Base-by-base conservation (phyloP, 2,888 invertebrate genomes). In the Pecten maximus region DNA sequence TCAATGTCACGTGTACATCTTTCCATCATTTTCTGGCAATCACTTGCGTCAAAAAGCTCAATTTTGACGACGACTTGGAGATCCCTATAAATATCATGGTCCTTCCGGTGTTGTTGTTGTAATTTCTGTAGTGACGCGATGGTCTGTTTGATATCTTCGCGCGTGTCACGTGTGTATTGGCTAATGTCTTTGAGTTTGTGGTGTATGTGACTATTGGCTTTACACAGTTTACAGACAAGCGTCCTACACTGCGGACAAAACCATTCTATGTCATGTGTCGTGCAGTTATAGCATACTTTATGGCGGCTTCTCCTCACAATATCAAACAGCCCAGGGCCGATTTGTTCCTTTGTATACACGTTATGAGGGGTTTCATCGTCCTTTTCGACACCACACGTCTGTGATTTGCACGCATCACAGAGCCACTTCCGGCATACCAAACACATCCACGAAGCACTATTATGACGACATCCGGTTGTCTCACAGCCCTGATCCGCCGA, bases 241-340 rank as follows among this genome's bases (percentile, higher is more conserved):
- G 10, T 35, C 12, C 35, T 74, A 35, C 74, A 74, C 28, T 74
- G 74, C 8, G 10, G 74, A 74, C 74, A 74, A 28, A 35, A 74
- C 74, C 74, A 74, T 15, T 35, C 74, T 35, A 74, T 35, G 1
- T 28, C 35, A 35, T 35, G 10, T 28, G 35, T 28, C 10, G 10
- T 28, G 23, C 23, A 23, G 23, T 10, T 35, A 35, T 35, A 35
- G 35, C 74, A 74, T 2, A 1, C 2, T 15, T 74, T 74, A 35
- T 74, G 74, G 3, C 74, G 74, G 15, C 74, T 35, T 74, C 74
- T 74, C 74, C 35, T 74, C 74, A 74, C 74, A 28, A 74, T 74
- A 35, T 74, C 74, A 74, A 74, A 74, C 28, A 74, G 35, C 10
- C 10, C 35, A 35, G 74, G 74, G 35, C 35, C 35, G 10, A 74